Conservation (phyloP, 2,797 vertebrate species). For the Sebastes dallii region DNA sequence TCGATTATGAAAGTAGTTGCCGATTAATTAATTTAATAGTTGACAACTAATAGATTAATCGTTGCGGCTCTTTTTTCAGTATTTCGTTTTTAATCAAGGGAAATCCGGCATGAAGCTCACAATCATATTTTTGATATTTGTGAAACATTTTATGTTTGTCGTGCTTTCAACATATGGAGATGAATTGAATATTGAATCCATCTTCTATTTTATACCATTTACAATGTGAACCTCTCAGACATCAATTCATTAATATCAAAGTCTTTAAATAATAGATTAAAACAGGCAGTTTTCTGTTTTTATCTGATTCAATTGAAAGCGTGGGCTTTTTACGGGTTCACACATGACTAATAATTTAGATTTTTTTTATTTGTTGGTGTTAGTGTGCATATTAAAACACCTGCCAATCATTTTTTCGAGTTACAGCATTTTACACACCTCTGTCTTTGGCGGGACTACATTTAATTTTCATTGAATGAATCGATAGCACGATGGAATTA, state of each 20-base stretch:
- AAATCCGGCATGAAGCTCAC: no score
- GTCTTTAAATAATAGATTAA: slow-evolving; percentile 1
- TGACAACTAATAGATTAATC: no score
- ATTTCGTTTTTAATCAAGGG: no score
- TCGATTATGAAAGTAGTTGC: no score
- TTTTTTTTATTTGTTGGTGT: not conserved
- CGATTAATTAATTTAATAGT: no score
- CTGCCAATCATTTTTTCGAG: not conserved
- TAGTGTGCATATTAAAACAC: not conserved
- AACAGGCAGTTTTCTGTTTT: not conserved
- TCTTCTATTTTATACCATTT: slow-evolving; percentile 9
- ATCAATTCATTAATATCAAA: not conserved
- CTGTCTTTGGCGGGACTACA: not conserved
- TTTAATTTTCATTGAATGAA: slow-evolving; percentile 4
- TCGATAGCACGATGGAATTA: not conserved
- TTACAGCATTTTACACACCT: not conserved
- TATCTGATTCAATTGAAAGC: not conserved
- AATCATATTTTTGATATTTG: no score
- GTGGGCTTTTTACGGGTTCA: not conserved
- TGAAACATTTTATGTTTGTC: no score
- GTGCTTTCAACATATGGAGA: no score
- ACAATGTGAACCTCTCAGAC: not conserved
- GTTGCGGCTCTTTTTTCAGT: no score
- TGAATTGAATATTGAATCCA: no score
- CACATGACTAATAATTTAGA: not conserved